Percentiles rank a stretch among this genome's conserved stretches.
phyloP scores from a whole-genome alignment of 2,797 vertebrate genomes.

The Micropoecilia bifurca region DNA sequence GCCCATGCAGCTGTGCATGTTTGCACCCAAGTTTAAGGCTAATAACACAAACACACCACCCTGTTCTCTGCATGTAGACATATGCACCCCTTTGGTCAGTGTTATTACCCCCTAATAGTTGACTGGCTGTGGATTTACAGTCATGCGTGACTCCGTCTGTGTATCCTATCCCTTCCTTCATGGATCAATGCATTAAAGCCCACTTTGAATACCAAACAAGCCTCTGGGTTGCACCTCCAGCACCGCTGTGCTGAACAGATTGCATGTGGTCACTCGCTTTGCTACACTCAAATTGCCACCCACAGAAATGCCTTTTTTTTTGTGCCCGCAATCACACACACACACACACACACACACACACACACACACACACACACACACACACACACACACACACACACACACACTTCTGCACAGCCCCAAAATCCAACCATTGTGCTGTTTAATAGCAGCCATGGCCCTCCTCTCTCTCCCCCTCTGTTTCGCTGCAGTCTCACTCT shows the following conservation, averaged over 20 bases:
- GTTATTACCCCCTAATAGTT: constrained; percentile 60
- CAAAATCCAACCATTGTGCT: constrained; percentile 38
- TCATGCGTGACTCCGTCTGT: constrained; percentile 59
- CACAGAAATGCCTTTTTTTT: constrained; percentile 40
- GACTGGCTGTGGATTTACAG: constrained; percentile 63
- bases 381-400: no score
- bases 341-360: no score
- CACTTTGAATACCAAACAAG: constrained; percentile 74
- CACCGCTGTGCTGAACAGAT: constrained; percentile 54
- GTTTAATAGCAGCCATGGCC: constrained; percentile 60
- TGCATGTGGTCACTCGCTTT: constrained; percentile 60
- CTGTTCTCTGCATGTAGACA: constrained; percentile 39
- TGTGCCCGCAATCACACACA: no score
- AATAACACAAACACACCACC: constrained; percentile 29
- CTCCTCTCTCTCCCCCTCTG: constrained; percentile 4
- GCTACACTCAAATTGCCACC: constrained; percentile 43
- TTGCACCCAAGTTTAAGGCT: constrained; percentile 20
- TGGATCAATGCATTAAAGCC: constrained; percentile 72
- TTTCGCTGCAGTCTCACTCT: constrained; percentile 46
- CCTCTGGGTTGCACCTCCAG: constrained; percentile 58
- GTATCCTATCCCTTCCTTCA: constrained; percentile 71
- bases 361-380: no score
- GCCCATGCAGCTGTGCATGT: constrained; percentile 1
- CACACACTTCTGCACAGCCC: constrained; percentile 19
- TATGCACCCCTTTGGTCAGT: constrained; percentile 41